Conservation (phyloP, 2,797 vertebrate species). For the Propithecus deckenii region DNA sequence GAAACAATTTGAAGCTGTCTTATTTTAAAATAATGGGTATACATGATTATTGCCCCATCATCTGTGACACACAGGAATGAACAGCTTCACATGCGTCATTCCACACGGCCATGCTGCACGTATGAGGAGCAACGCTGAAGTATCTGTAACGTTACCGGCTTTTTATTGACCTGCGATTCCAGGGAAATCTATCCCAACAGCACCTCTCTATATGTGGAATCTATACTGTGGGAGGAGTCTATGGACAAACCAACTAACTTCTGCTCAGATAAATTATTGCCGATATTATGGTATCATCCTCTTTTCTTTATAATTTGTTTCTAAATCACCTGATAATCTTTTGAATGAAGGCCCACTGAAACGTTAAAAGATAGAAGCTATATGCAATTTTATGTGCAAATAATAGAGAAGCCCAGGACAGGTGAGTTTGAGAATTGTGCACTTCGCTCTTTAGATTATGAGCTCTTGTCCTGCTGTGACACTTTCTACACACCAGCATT, state of each 20-base stretch:
- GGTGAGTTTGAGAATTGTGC: background rate
- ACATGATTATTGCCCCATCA: background rate
- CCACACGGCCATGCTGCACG: no score
- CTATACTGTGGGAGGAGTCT: accelerated
- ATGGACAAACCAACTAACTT: background rate
- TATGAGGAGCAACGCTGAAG: background rate
- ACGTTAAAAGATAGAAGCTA: background rate
- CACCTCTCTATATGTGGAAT: background rate
- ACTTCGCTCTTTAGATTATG: background rate
- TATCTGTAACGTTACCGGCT: background rate
- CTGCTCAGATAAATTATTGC: background rate
- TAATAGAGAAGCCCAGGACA: background rate
- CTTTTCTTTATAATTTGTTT: background rate
- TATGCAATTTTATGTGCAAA: no score
- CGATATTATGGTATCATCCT: no score
- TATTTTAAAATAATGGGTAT: background rate
- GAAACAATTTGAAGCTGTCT: background rate
- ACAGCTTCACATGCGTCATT: background rate
- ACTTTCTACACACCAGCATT: background rate
- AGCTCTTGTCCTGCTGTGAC: background rate
- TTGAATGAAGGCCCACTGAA: background rate
- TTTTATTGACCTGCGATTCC: background rate
- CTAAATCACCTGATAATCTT: background rate
- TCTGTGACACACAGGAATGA: background rate
- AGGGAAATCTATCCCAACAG: background rate